Evolutionary conservation across 2,888 invertebrate genomes (phyloP), one percentile per base, ranked within the genome.

Genomic region (Epiperipatus broadwayi): DNA sequence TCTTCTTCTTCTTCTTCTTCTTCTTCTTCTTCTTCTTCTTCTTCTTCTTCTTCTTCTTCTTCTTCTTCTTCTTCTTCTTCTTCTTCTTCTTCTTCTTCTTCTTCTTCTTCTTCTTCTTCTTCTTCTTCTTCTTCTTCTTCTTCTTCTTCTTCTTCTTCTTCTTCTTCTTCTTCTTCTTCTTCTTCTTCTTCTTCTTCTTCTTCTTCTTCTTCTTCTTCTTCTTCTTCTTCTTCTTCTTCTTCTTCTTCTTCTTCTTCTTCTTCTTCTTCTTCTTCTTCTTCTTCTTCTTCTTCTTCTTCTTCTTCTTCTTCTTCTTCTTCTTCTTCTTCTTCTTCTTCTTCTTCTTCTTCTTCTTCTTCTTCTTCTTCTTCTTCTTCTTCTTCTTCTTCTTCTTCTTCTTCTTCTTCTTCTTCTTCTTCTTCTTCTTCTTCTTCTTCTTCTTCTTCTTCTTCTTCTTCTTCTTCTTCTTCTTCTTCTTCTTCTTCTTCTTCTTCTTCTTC

Each of bases 371-470:
- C 36, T 28, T 36, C 36, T 36, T 35, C 36, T 29, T 40, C 36
- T 40, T 36, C 35, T 36, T 36, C 36, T 36, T 40, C 36, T 40
- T 36, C 36, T 40, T 36, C 35, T 40, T 39, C 25, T 35, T 25
- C 34, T 35, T 36, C 39, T 39, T 36, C 35, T 35, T 39, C 34
- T 39, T 35, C 35, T 39, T 39, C 34, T 35, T 36, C 39, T 39
- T 36, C 35, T 35, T 39, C 34, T 39, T 35, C 35, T 22, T 39
- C 35, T 36, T 37, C 21, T 16, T 18, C 39, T 35, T n/a, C n/a
- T n/a, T n/a, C n/a, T n/a, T n/a, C n/a, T n/a, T n/a, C n/a, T n/a
- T n/a, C n/a, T n/a, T n/a, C n/a, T n/a, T n/a, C n/a, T n/a, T n/a
- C n/a, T n/a, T n/a, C n/a, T n/a, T n/a, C n/a, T n/a, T n/a, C n/a